Evolutionary conservation across 2,888 invertebrate species (phyloP).

Genomic region (Patella depressa): DNA sequence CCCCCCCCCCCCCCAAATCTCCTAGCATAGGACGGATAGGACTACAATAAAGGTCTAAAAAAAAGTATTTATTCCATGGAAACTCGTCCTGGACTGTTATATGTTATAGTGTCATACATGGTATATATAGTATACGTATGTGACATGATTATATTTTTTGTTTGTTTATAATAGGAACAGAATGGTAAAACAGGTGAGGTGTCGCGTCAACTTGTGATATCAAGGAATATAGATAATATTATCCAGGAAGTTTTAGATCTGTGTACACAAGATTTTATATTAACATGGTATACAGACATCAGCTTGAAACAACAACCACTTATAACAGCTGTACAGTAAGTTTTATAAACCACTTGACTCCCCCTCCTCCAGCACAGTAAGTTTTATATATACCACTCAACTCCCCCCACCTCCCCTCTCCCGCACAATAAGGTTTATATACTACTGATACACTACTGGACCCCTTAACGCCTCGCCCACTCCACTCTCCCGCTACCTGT

Average conservation of each 20-base stretch:
- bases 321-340: slow-evolving; percentile 63
- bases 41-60: too few species aligned
- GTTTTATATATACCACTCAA: too few species aligned
- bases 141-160: slow-evolving; percentile 12
- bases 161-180: slow-evolving; percentile 39
- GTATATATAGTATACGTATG: background rate
- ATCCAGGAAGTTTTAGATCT: slow-evolving; percentile 87
- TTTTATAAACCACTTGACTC: slow-evolving; percentile 8
- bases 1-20: too few species aligned
- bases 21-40: too few species aligned
- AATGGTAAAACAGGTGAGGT: slow-evolving; percentile 34
- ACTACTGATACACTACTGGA: too few species aligned
- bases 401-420: too few species aligned
- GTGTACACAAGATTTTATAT: slow-evolving; percentile 84
- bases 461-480: too few species aligned
- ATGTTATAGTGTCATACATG: background rate
- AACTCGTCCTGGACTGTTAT: background rate
- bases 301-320: slow-evolving; percentile 78
- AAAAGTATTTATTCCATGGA: too few species aligned
- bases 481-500: too few species aligned
- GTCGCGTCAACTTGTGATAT: slow-evolving; percentile 60
- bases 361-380: too few species aligned
- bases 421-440: too few species aligned
- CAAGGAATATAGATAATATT: slow-evolving; percentile 86
- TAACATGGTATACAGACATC: slow-evolving; percentile 82